phyloP scores from a whole-genome alignment of 2,113 vertebrate genomes.

The Helogale parvula region DNA sequence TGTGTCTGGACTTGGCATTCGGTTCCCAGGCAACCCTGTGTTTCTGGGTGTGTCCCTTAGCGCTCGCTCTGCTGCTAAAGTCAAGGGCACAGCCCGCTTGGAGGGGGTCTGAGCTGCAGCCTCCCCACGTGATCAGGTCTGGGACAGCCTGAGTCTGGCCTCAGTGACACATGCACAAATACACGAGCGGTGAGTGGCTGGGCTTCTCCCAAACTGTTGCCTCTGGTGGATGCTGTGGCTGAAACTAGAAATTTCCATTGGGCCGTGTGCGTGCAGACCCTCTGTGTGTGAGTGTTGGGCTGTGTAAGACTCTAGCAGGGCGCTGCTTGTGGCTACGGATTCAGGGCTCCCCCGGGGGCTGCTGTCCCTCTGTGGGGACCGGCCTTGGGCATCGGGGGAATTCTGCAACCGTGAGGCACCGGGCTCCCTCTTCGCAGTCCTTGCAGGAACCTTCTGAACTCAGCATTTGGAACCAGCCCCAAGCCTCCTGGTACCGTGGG shows the following conservation, averaged over 20 bases:
- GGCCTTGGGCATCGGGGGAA: not conserved
- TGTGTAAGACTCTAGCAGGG: not conserved
- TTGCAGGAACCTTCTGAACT: not conserved
- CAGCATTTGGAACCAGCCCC: not conserved
- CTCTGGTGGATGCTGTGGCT: not conserved
- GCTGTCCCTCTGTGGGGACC: not conserved
- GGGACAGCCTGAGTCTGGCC: not conserved
- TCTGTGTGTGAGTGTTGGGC: not conserved
- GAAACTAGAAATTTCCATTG: not conserved
- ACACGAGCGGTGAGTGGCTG: accelerated
- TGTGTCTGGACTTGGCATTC: not conserved
- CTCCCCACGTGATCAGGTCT: not conserved
- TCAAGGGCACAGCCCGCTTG: not conserved
- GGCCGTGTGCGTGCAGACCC: accelerated
- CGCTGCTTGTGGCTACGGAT: not conserved
- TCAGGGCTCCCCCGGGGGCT: not conserved
- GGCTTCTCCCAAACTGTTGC: not conserved
- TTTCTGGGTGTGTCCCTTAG: not conserved
- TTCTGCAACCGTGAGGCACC: not conserved
- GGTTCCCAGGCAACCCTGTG: not conserved
- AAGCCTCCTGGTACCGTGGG: not conserved
- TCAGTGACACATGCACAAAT: not conserved
- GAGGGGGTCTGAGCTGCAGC: not conserved
- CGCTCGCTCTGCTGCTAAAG: not conserved
- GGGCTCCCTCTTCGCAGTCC: not conserved